Evolutionary conservation across 1,140 invertebrate genomes (phyloP).

Genomic region (Brachionus rubens): DNA sequence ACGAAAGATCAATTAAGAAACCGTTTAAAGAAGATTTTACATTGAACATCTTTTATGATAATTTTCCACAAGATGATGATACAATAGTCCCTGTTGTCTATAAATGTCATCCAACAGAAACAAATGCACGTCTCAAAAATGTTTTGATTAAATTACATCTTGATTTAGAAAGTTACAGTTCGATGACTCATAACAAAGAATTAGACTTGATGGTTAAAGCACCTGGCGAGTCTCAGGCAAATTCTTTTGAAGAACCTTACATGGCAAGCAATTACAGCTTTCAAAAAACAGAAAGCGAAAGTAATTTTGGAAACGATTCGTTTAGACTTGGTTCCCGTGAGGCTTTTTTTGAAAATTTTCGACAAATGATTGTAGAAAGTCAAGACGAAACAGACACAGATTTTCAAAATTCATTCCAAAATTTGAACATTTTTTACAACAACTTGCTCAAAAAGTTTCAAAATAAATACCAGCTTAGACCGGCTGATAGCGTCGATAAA

Average conservation of each 20-base stretch:
- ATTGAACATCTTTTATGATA: not conserved
- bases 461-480: not conserved
- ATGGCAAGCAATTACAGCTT: no score
- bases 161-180: conserved; percentile 12
- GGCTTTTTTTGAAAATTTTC: conserved; percentile 13
- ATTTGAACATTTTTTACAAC: conserved; percentile 2
- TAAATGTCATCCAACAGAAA: not conserved
- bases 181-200: not conserved
- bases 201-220: not conserved
- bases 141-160: not conserved
- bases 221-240: not conserved
- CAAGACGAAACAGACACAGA: conserved; percentile 23
- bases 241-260: not conserved
- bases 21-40: not conserved
- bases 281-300: not conserved
- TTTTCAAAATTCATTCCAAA: not conserved
- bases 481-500: not conserved
- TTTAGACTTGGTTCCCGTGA: not conserved
- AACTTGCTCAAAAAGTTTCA: conserved; percentile 9
- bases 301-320: not conserved
- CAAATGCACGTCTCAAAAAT: not conserved
- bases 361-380: not conserved
- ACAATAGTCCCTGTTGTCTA: not conserved
- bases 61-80: not conserved
- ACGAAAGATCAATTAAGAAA: not conserved